These are phyloP conservation scores for Falco punctatus DNA, from an alignment of 2,113 vertebrate genomes.

Conservation along the genomic window DNA sequence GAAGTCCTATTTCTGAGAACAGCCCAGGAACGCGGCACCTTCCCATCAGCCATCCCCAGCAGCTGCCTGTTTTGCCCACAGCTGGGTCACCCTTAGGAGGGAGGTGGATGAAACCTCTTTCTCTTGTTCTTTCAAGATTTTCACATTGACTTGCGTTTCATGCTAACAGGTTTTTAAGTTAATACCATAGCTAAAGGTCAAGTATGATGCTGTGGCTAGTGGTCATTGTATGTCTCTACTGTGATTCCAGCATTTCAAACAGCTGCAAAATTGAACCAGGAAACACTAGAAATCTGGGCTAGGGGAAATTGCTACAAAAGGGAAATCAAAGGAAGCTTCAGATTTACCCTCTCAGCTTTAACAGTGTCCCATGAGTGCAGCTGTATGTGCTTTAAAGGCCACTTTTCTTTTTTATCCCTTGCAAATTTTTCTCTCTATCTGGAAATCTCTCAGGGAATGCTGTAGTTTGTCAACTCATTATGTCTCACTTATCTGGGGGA, in stretches of 20 bases:
- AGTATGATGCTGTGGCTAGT: background rate
- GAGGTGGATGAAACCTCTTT: background rate
- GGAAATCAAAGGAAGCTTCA: background rate
- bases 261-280: background rate
- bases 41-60: background rate
- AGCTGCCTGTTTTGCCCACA: background rate
- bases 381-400: background rate
- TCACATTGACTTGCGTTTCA: background rate
- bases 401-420: background rate
- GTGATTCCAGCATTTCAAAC: background rate
- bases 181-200: background rate
- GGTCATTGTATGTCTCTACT: background rate
- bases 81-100: background rate
- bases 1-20: background rate
- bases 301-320: background rate
- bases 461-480: background rate
- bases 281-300: background rate
- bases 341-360: background rate
- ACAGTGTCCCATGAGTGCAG: background rate
- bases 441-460: background rate
- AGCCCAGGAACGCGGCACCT: background rate
- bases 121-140: background rate
- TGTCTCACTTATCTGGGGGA: background rate
- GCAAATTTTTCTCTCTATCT: background rate
- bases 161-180: background rate